Percentiles rank a stretch among this genome's conserved stretches.
These are phyloP conservation scores for Paramisgurnus dabryanus DNA, from an alignment of 2,113 vertebrate species.

Conservation along the genomic window DNA sequence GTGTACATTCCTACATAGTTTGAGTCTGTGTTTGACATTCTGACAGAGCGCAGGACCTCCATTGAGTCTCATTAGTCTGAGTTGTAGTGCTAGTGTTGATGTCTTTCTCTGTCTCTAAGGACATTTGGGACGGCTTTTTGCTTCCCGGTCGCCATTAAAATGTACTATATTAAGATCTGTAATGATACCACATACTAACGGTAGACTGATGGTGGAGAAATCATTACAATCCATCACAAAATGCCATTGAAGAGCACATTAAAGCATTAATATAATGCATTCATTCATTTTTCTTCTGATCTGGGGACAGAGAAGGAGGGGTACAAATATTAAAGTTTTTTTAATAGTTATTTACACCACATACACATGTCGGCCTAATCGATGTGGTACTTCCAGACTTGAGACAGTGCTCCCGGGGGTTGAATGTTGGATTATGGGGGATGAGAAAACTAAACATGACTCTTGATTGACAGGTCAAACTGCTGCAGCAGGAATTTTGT, in stretches of 20 bases:
- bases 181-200: slow-evolving; percentile 32
- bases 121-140: background rate
- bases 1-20: background rate
- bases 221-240: background rate
- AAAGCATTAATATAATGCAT: background rate
- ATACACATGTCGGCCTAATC: background rate
- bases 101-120: slow-evolving; percentile 27
- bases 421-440: slow-evolving; percentile 11
- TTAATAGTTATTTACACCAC: slow-evolving; percentile 18
- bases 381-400: slow-evolving; percentile 7
- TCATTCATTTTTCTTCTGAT: slow-evolving; percentile 33
- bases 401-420: background rate
- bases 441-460: slow-evolving; percentile 18
- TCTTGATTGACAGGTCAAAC: slow-evolving; percentile 32
- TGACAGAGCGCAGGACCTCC: slow-evolving; percentile 28
- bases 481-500: background rate
- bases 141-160: slow-evolving; percentile 16
- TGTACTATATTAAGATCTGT: slow-evolving; percentile 45
- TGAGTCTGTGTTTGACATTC: slow-evolving; percentile 25
- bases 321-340: slow-evolving; percentile 3
- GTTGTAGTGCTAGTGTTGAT: slow-evolving; percentile 18
- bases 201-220: background rate
- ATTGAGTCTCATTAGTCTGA: slow-evolving; percentile 20
- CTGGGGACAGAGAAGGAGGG: background rate
- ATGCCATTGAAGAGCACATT: background rate